A percentile compares a stretch with the other conserved stretches of the same genome.
Conservation (phyloP, 2,888 invertebrate genomes). For the Acronicta alni region DNA sequence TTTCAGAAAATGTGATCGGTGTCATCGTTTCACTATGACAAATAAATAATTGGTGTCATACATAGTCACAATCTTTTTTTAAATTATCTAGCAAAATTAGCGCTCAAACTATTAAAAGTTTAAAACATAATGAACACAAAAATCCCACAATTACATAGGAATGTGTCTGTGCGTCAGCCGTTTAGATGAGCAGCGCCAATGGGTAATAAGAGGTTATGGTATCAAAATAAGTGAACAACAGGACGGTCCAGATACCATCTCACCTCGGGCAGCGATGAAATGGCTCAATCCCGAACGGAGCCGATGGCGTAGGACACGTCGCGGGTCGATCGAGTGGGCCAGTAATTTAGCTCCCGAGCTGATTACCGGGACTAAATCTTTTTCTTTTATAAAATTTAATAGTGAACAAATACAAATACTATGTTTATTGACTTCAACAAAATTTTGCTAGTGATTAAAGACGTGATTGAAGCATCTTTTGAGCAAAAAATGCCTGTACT, state of each 20-base stretch:
- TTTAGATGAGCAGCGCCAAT: slow-evolving; percentile 71
- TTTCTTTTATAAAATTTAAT: too few relatives aligned
- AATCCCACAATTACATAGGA: slow-evolving; percentile 50
- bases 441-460: too few relatives aligned
- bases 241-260: slow-evolving; percentile 75
- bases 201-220: slow-evolving; percentile 79
- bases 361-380: not conserved
- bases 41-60: not conserved
- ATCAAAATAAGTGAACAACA: slow-evolving; percentile 75
- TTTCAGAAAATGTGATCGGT: too few relatives aligned
- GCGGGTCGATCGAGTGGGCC: slow-evolving; percentile 21
- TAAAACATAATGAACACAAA: slow-evolving; percentile 42
- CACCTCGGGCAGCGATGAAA: slow-evolving; percentile 77
- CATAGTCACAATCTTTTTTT: not conserved
- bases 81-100: slow-evolving; percentile 9
- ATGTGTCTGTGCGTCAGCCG: slow-evolving; percentile 41
- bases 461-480: too few relatives aligned
- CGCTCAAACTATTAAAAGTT: slow-evolving; percentile 22
- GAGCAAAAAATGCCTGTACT: too few relatives aligned
- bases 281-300: slow-evolving; percentile 77
- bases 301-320: slow-evolving; percentile 31
- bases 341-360: slow-evolving; percentile 1
- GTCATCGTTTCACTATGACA: too few relatives aligned
- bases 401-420: too few relatives aligned
- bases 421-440: too few relatives aligned